These are phyloP conservation scores for Actinia equina DNA, from an alignment of 64 coral and sea anemone species.

Conservation along the genomic window DNA sequence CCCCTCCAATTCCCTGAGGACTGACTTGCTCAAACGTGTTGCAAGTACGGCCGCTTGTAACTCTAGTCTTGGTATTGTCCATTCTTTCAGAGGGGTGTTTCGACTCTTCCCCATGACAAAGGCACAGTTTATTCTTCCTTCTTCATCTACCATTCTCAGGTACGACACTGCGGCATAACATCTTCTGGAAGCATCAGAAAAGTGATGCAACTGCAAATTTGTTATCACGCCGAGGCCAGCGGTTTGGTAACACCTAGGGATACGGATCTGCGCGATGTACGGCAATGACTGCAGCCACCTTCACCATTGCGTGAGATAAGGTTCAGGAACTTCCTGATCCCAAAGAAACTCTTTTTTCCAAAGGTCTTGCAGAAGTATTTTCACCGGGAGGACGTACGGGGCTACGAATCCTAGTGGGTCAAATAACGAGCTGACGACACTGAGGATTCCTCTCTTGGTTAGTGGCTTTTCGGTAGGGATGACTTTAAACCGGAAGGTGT, in stretches of 20 bases:
- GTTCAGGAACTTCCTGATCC: conserved; percentile 41
- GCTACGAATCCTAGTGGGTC: conserved; percentile 48
- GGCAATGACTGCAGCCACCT: conserved; percentile 20
- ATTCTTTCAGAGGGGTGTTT: not conserved
- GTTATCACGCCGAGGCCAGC: not conserved
- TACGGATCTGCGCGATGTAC: not conserved
- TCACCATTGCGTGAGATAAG: conserved; percentile 2
- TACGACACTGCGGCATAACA: conserved; percentile 26
- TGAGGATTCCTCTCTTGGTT: conserved; percentile 6
- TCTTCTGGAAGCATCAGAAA: conserved; percentile 42
- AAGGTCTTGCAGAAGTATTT: conserved; percentile 39
- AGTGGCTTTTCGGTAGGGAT: not conserved
- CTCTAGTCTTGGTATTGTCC: not conserved
- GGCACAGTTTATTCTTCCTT: conserved; percentile 35
- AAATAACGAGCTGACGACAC: conserved; percentile 18
- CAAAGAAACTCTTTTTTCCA: conserved; percentile 28
- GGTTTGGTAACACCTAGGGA: conserved; percentile 36
- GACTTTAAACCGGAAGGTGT: conserved; percentile 19
- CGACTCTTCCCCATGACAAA: not conserved
- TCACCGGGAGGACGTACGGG: conserved; percentile 42
- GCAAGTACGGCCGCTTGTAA: not conserved
- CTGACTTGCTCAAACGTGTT: not conserved
- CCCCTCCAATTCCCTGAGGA: not conserved
- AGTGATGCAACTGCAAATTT: conserved; percentile 27
- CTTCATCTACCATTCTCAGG: conserved; percentile 18